Percentiles rank a stretch among this genome's conserved stretches.
Conservation (phyloP, 2,888 invertebrate genomes). For the Emmelina monodactyla region DNA sequence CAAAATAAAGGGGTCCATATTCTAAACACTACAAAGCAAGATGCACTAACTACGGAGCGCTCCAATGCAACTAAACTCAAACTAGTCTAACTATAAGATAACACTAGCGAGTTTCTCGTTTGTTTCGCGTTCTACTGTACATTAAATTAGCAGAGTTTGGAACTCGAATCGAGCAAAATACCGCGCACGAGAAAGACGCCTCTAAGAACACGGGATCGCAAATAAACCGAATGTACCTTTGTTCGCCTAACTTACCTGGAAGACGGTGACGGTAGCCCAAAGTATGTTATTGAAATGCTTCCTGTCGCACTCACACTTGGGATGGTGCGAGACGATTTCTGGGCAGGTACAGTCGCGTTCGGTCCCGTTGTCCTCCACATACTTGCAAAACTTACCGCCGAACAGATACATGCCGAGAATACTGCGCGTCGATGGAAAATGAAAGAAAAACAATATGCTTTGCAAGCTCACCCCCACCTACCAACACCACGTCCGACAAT, state of each 20-base stretch:
- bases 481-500: conserved; percentile 5
- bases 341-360: conserved; percentile 92
- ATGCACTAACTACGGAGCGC: conserved; percentile 59
- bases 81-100: conserved; percentile 20
- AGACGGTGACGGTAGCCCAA: conserved; percentile 97
- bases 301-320: conserved; percentile 94
- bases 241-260: conserved; percentile 82
- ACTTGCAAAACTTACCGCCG: conserved; percentile 99
- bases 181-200: conserved; percentile 53
- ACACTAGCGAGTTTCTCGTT: conserved; percentile 41
- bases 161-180: too few relatives aligned
- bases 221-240: conserved; percentile 50
- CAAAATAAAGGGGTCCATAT: conserved; percentile 46
- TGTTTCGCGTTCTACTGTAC: conserved; percentile 18
- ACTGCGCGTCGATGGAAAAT: conserved; percentile 73
- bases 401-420: conserved; percentile 99
- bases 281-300: conserved; percentile 99
- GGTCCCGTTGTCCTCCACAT: conserved; percentile 83
- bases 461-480: conserved; percentile 57
- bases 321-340: conserved; percentile 88
- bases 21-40: conserved; percentile 38
- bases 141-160: not conserved
- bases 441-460: conserved; percentile 63
- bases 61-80: conserved; percentile 29
- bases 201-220: conserved; percentile 52